These are phyloP conservation scores for Dipus sagitta DNA, from an alignment of 2,797 vertebrate genomes.

Conservation along the genomic window DNA sequence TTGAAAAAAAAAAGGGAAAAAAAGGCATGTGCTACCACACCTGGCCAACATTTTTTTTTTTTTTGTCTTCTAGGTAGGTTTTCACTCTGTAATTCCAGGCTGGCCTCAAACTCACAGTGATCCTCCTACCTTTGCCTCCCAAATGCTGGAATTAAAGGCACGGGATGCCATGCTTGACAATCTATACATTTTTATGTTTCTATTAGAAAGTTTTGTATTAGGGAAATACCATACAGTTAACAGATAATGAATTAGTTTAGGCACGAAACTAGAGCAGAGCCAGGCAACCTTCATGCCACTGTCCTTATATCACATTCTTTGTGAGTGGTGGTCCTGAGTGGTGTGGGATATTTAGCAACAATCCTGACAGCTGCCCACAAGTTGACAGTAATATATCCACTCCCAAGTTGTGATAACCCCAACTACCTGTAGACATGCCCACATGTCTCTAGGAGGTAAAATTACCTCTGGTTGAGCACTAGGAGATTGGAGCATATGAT, in stretches of 20 bases:
- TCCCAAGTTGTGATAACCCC: not conserved
- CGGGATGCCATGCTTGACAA: too few species aligned
- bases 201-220: not conserved
- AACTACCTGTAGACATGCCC: not conserved
- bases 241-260: constrained; percentile 25
- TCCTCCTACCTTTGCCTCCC: too few species aligned
- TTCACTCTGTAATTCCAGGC: too few species aligned
- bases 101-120: too few species aligned
- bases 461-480: not conserved
- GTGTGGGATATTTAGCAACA: not conserved
- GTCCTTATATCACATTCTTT: not conserved
- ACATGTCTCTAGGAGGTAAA: not conserved
- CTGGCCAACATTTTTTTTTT: too few species aligned
- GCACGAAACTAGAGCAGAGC: not conserved
- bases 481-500: not conserved
- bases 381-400: not conserved
- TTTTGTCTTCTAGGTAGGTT: too few species aligned
- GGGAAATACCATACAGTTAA: not conserved
- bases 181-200: constrained; percentile 12
- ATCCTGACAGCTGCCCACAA: not conserved
- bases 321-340: not conserved
- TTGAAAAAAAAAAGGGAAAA: too few species aligned
- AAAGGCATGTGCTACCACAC: too few species aligned
- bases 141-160: too few species aligned
- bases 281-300: not conserved